Conservation (phyloP, 2,888 invertebrate species). For the Parnassius glacialis region DNA sequence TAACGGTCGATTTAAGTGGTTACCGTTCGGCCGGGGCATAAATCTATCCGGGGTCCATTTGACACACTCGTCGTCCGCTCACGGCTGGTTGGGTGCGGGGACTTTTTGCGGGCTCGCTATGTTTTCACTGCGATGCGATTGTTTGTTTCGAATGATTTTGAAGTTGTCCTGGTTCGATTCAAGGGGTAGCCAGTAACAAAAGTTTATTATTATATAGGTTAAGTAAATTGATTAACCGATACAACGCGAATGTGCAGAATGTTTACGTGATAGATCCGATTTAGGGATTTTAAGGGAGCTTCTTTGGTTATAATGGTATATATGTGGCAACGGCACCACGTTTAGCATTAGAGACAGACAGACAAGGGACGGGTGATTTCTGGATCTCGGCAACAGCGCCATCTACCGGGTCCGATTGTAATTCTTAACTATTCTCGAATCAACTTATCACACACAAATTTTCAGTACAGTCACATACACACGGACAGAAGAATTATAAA, state of each 20-base stretch:
- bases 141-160: background rate
- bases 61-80: slow-evolving; percentile 35
- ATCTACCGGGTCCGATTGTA: too few relatives aligned
- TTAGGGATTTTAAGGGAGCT: too few relatives aligned
- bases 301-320: too few relatives aligned
- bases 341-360: too few relatives aligned
- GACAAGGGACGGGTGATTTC: too few relatives aligned
- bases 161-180: background rate
- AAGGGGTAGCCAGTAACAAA: background rate
- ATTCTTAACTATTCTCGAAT: too few relatives aligned
- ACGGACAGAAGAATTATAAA: too few relatives aligned
- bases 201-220: background rate
- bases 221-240: background rate
- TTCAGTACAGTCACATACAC: too few relatives aligned
- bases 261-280: too few relatives aligned
- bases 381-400: too few relatives aligned
- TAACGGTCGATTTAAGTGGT: slow-evolving; percentile 40
- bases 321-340: too few relatives aligned
- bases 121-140: background rate
- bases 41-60: slow-evolving; percentile 45
- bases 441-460: too few relatives aligned
- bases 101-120: background rate
- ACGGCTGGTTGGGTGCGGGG: slow-evolving; percentile 20
- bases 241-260: background rate
- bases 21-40: slow-evolving; percentile 37